A percentile compares a stretch with the other conserved stretches of the same genome.
Evolutionary conservation across 2,113 vertebrate species (phyloP).

Genomic region (Hucho hucho): DNA sequence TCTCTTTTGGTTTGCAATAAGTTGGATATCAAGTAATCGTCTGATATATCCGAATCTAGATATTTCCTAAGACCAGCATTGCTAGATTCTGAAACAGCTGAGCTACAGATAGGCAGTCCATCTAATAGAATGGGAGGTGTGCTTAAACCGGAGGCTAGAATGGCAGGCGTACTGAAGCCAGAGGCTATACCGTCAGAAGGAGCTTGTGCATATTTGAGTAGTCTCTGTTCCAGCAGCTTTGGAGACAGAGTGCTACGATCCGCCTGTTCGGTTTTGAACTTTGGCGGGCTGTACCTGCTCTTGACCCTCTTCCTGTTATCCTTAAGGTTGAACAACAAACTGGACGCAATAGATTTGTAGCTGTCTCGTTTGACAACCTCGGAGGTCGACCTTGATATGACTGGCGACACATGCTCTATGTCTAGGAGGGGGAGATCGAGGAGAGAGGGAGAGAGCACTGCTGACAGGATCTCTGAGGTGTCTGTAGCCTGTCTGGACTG

Average conservation of each 20-base stretch:
- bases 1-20: conserved; percentile 69
- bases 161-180: conserved; percentile 55
- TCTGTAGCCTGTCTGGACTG: conserved; percentile 77
- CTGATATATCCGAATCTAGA: conserved; percentile 44
- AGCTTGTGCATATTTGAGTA: conserved; percentile 43
- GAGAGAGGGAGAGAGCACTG: conserved; percentile 60
- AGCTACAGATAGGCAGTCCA: conserved; percentile 29
- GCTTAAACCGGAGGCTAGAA: conserved; percentile 50
- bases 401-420: conserved; percentile 49
- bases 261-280: conserved; percentile 76
- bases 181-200: conserved; percentile 52
- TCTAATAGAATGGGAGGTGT: conserved; percentile 57
- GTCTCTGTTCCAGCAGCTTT: conserved; percentile 60
- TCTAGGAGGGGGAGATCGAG: conserved; percentile 61
- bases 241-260: conserved; percentile 53
- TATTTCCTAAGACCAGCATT: conserved; percentile 47
- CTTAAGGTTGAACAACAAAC: conserved; percentile 91
- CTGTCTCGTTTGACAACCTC: conserved; percentile 69
- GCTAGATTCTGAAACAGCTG: conserved; percentile 50
- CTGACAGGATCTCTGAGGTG: conserved; percentile 61
- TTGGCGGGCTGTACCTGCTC: conserved; percentile 83
- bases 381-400: conserved; percentile 16
- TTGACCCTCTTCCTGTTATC: conserved; percentile 91
- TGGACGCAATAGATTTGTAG: conserved; percentile 85
- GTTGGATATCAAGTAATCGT: conserved; percentile 70